Percentiles rank a stretch among this genome's conserved stretches.
Conservation (phyloP, 2,888 invertebrate species). For the Stenodema calcarata region DNA sequence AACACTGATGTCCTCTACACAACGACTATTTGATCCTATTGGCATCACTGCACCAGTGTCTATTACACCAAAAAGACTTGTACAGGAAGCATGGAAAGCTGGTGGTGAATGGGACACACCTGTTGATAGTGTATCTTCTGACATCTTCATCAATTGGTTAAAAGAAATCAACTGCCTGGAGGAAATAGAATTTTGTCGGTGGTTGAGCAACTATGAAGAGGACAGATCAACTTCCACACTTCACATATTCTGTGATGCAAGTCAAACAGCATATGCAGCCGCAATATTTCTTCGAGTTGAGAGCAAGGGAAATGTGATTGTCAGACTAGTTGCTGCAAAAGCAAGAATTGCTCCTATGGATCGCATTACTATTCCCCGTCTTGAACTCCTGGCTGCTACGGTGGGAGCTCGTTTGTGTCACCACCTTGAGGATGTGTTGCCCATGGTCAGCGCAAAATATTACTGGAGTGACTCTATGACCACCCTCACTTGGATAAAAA, state of each 20-base stretch:
- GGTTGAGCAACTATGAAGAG: background rate
- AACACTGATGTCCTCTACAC: too few species aligned
- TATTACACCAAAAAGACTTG: constrained; percentile 55
- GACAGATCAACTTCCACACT: constrained; percentile 18
- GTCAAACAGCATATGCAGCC: constrained; percentile 58
- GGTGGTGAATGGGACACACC: constrained; percentile 28
- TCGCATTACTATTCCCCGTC: constrained; percentile 58
- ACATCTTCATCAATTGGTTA: background rate
- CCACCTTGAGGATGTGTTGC: constrained; percentile 49
- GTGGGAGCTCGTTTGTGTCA: constrained; percentile 57
- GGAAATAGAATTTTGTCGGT: background rate
- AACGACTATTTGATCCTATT: too few species aligned
- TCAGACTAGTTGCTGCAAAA: constrained; percentile 57
- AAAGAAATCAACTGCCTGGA: background rate
- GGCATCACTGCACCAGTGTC: constrained; percentile 55
- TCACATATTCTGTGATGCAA: constrained; percentile 59
- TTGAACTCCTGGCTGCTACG: constrained; percentile 59
- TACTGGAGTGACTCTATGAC: constrained; percentile 59
- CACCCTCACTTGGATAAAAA: constrained; percentile 57
- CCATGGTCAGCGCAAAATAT: constrained; percentile 41
- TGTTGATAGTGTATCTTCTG: background rate
- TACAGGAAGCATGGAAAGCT: constrained; percentile 52
- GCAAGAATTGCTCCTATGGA: constrained; percentile 58
- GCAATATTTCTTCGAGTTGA: constrained; percentile 57
- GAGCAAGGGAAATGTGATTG: constrained; percentile 42